A percentile compares a stretch with the other conserved stretches of the same genome.
Conservation (phyloP, 2,888 invertebrate genomes). For the Abrostola triplasia region DNA sequence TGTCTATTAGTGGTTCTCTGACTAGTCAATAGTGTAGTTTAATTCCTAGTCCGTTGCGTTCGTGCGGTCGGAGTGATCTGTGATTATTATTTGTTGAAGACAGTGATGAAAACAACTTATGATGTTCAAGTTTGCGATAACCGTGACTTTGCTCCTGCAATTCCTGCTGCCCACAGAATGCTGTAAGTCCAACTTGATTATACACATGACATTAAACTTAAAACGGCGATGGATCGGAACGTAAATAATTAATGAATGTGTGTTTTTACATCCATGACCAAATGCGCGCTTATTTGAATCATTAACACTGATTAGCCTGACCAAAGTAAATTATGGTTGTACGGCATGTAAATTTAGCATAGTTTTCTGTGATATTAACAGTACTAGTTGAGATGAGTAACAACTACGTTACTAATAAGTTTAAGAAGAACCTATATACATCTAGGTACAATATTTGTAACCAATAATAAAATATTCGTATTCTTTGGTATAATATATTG, state of each 20-base stretch:
- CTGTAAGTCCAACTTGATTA: slow-evolving; percentile 61
- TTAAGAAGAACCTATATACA: no score
- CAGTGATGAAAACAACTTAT: slow-evolving; percentile 47
- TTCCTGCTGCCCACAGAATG: slow-evolving; percentile 55
- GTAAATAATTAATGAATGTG: slow-evolving; percentile 31
- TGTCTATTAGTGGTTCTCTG: slow-evolving; percentile 22
- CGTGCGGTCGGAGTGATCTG: slow-evolving; percentile 22
- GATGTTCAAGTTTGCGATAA: slow-evolving; percentile 55
- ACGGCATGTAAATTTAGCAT: no score
- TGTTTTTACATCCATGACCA: slow-evolving; percentile 30
- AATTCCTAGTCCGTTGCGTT: slow-evolving; percentile 10
- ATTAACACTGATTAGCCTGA: slow-evolving; percentile 18
- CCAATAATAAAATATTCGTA: no score
- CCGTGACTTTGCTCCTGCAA: slow-evolving; percentile 53
- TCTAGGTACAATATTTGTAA: no score
- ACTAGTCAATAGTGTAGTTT: slow-evolving; percentile 12
- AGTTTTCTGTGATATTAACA: no score
- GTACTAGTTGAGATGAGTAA: no score
- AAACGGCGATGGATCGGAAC: slow-evolving; percentile 43
- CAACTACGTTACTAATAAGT: no score
- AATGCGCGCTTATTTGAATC: slow-evolving; percentile 34
- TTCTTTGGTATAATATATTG: no score
- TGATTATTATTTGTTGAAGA: slow-evolving; percentile 22
- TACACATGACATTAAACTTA: slow-evolving; percentile 37
- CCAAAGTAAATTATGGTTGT: neutral